Evolutionary conservation across 2,888 invertebrate species (phyloP), one percentile per base, ranked within the genome.

Genomic region (Scaptodrosophila latifasciaeformis): DNA sequence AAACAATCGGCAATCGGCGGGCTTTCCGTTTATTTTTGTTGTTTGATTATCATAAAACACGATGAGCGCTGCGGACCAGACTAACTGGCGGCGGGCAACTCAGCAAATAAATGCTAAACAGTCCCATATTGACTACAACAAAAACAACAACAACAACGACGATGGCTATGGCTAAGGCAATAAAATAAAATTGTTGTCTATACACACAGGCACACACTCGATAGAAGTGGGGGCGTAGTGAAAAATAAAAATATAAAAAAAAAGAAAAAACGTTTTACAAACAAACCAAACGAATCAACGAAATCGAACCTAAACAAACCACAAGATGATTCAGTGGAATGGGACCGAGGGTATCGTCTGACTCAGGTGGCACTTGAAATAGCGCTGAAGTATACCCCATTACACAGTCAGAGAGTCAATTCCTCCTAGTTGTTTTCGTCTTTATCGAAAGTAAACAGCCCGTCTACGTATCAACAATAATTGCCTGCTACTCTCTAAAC

Each of bases 291-390:
- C 54, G 65, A 70, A 70, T 64, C 54, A 66, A 75, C 54, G 65
- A 70, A 70, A 70, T 74, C 64, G 72, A 71, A 75, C 66, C 66
- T 72, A 72, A 72, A 76, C 76, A 72, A 72, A 76, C 67, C 59
- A 45, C 66, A 70, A 66, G 7, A 42, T 10, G 45, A 9, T 10
- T 17, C 15, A 17, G n/a, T 15, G 12, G 15, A 15, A 10, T n/a
- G 30, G 6, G 15, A 35, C 34, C 34, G 31, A 21, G 31, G 47
- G 52, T 30, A 45, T 46, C 18, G 29, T 7, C 54, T 37, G 54
- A 62, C 65, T 72, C 72, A 72, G 76, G 76, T 76, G 72, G 72
- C 65, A 65, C 76, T 72, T 61, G 66, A 75, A 54, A 55, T 46
- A 44, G 56, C 34, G 27, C 52, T 51, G 52, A 35, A 44, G 35